These are phyloP conservation scores for Siphamia tubifer DNA, from an alignment of 2,113 vertebrate species.

Conservation along the genomic window DNA sequence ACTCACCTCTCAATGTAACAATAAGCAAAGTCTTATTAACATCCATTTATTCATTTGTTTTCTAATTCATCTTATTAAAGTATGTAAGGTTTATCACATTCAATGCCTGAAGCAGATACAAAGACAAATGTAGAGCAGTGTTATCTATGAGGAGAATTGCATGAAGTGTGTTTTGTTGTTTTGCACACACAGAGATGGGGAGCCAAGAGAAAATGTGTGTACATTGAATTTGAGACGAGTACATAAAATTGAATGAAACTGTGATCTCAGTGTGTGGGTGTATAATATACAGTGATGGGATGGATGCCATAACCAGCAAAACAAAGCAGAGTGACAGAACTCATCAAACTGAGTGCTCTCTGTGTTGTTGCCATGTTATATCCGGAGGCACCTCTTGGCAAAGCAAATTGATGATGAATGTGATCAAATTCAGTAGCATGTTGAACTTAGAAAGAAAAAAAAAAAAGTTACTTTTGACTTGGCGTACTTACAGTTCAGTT, in stretches of 20 bases:
- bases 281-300: neutral
- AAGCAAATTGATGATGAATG: neutral
- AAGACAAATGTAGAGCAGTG: too few relatives aligned
- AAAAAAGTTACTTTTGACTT: neutral
- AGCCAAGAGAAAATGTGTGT: neutral
- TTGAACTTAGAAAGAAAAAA: neutral
- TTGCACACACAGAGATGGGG: constrained; percentile 7
- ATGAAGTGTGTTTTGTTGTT: neutral
- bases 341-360: neutral
- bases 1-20: too few relatives aligned
- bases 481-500: neutral
- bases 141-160: neutral
- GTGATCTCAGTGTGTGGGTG: too few relatives aligned
- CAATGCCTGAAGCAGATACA: too few relatives aligned
- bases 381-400: neutral
- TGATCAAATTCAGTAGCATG: neutral
- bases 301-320: neutral
- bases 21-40: too few relatives aligned
- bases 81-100: too few relatives aligned
- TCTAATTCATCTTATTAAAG: too few relatives aligned
- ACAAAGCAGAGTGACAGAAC: neutral
- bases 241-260: constrained; percentile 5
- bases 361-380: neutral
- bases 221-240: constrained; percentile 22
- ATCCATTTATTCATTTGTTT: too few relatives aligned